phyloP scores from a whole-genome alignment of 2,113 vertebrate species.

The human region DNA sequence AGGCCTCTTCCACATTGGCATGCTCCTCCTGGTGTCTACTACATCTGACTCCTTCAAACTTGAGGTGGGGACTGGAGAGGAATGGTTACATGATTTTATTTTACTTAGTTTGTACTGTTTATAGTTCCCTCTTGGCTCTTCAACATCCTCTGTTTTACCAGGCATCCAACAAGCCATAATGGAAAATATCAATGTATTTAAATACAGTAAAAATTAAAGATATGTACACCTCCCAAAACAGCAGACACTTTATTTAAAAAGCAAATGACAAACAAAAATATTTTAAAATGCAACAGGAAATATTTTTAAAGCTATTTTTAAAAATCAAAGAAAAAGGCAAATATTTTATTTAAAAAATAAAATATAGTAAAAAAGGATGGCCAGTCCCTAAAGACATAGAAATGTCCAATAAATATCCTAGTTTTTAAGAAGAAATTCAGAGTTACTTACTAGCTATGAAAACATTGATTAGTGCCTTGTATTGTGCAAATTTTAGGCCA shows the following conservation, averaged over 20 bases:
- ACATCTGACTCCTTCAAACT: background rate
- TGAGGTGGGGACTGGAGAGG: background rate
- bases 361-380: too few relatives aligned
- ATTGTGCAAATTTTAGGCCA: background rate
- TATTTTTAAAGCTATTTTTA: background rate
- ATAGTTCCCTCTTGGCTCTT: background rate
- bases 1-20: background rate
- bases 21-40: background rate
- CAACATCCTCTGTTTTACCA: background rate
- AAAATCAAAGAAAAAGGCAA: background rate
- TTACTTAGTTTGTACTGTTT: background rate
- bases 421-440: background rate
- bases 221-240: background rate
- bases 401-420: background rate
- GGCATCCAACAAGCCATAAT: slow-evolving; percentile 20
- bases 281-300: background rate
- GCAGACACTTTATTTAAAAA: background rate
- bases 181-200: background rate
- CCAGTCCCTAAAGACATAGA: background rate
- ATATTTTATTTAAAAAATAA: background rate
- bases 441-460: background rate
- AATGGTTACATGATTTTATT: background rate
- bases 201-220: background rate
- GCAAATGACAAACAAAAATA: background rate
- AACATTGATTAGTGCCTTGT: background rate